These are phyloP conservation scores for Siniperca knerii DNA, from an alignment of 2,113 vertebrate genomes.

Conservation along the genomic window DNA sequence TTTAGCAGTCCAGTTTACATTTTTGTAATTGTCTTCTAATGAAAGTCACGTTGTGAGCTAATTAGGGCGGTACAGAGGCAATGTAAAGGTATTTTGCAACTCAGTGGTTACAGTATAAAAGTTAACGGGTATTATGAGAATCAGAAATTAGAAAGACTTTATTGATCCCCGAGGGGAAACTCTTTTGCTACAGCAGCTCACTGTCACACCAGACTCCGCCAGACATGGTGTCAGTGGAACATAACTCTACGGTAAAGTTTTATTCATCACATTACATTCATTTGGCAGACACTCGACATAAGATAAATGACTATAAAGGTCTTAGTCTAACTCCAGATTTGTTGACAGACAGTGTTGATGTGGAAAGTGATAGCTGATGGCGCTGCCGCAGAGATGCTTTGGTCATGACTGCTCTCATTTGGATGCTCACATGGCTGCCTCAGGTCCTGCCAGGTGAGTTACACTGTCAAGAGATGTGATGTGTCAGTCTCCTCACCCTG, in stretches of 20 bases:
- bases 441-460: conserved; percentile 58
- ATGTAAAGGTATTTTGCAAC: background rate
- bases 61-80: background rate
- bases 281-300: background rate
- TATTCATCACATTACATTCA: background rate
- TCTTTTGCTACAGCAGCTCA: too few species aligned
- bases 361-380: conserved; percentile 31
- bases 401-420: conserved; percentile 49
- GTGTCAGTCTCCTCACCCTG: background rate
- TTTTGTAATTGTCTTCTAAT: background rate
- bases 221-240: background rate
- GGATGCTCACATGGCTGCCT: conserved; percentile 52
- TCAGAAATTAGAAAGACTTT: too few species aligned
- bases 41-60: too few species aligned
- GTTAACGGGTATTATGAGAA: too few species aligned
- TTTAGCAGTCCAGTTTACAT: too few species aligned
- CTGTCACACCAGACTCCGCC: too few species aligned
- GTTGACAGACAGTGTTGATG: background rate
- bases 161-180: too few species aligned
- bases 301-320: background rate
- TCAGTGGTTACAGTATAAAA: too few species aligned
- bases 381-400: background rate
- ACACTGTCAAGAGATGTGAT: background rate
- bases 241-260: background rate
- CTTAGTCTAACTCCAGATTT: background rate